A percentile compares a stretch with the other conserved stretches of the same genome.
Evolutionary conservation across 2,797 vertebrate genomes (phyloP).

Genomic region (Apodemus agrarius): DNA sequence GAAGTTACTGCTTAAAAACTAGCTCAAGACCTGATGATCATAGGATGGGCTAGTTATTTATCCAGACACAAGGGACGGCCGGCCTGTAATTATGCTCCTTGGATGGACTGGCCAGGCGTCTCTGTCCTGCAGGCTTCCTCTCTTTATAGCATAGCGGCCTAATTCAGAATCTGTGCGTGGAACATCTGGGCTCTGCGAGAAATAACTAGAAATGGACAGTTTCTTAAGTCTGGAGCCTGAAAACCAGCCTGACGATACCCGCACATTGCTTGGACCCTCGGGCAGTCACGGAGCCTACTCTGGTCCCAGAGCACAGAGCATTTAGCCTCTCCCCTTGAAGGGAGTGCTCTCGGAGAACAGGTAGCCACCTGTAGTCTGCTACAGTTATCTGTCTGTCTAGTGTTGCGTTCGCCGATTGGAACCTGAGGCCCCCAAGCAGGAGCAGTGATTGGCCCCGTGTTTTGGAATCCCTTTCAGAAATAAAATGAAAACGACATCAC

Average conservation of each 20-base stretch:
- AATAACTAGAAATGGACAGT: background rate
- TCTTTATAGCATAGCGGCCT: background rate
- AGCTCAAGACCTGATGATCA: background rate
- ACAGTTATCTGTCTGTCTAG: background rate
- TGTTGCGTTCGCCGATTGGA: background rate
- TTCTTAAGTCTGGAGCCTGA: background rate
- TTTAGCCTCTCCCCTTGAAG: background rate
- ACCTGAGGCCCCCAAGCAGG: background rate
- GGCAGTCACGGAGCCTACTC: background rate
- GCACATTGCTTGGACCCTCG: background rate
- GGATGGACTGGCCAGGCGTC: background rate
- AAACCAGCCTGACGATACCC: background rate
- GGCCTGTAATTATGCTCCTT: background rate
- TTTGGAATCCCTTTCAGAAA: constrained; percentile 23
- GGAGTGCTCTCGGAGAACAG: background rate
- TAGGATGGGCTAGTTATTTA: constrained; percentile 34
- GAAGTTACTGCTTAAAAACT: background rate
- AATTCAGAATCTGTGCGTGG: background rate
- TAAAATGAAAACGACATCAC: background rate
- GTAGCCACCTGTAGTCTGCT: background rate
- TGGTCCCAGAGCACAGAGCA: background rate
- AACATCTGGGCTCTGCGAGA: background rate
- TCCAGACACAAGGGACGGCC: background rate
- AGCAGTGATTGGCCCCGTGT: background rate
- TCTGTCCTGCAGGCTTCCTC: too few species aligned